These are phyloP conservation scores for Andrena bucephala DNA, from an alignment of 2,888 invertebrate genomes.

Conservation along the genomic window DNA sequence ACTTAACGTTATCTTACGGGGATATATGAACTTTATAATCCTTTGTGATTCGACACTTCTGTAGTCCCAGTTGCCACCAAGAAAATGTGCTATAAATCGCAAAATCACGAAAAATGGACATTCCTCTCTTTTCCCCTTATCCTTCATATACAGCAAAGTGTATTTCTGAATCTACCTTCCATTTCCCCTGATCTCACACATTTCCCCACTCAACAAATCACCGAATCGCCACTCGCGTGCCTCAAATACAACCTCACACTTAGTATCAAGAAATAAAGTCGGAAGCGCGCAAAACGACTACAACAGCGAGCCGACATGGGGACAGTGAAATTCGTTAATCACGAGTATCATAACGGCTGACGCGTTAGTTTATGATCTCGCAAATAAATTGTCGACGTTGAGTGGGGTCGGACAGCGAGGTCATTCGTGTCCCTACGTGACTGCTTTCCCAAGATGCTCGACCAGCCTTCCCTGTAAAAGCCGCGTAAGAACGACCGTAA, in stretches of 20 bases:
- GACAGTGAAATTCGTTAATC: conserved; percentile 73
- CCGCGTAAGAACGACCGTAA: conserved; percentile 54
- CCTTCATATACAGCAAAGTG: too few species aligned
- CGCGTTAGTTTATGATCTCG: conserved; percentile 70
- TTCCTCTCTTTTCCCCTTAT: too few species aligned
- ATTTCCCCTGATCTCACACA: neutral
- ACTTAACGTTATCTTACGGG: too few species aligned
- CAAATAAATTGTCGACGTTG: conserved; percentile 77
- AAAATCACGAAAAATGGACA: too few species aligned
- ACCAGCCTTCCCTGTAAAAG: conserved; percentile 24
- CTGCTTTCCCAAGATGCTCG: conserved; percentile 69
- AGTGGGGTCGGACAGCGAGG: conserved; percentile 70
- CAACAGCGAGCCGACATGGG: conserved; percentile 2
- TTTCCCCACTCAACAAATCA: neutral
- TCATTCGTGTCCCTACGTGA: conserved; percentile 77
- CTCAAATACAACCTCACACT: neutral
- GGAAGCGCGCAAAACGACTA: conserved; percentile 10
- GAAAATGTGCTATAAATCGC: too few species aligned
- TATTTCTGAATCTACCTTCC: too few species aligned
- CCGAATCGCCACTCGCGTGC: neutral
- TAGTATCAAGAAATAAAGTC: conserved; percentile 24
- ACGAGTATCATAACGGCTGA: conserved; percentile 69
- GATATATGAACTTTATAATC: too few species aligned
- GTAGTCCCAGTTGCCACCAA: too few species aligned
- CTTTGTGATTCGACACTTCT: too few species aligned